phyloP scores from a whole-genome alignment of 2,888 invertebrate species.

The Xestia rhomboidea region DNA sequence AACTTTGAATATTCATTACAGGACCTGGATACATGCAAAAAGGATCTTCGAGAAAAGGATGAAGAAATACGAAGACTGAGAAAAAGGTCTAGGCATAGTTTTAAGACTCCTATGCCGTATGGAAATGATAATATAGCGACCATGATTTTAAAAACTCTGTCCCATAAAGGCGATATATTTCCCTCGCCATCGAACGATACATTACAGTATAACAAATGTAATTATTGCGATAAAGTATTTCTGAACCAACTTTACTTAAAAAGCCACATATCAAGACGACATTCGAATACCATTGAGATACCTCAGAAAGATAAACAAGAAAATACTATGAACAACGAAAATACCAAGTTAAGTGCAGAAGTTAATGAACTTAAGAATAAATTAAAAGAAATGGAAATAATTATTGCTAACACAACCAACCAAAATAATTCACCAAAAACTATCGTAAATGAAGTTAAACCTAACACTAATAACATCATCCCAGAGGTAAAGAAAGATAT shows the following conservation, averaged over 20 bases:
- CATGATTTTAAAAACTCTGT: conserved; percentile 86
- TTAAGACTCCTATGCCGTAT: conserved; percentile 80
- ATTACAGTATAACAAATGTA: conserved; percentile 90
- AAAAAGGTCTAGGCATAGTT: conserved; percentile 84
- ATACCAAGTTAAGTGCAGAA: conserved; percentile 90
- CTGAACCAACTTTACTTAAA: conserved; percentile 92
- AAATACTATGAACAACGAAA: conserved; percentile 83
- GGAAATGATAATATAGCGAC: conserved; percentile 87
- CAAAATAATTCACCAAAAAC: conserved; percentile 54
- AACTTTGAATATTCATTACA: conserved; percentile 65
- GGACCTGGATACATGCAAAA: conserved; percentile 90
- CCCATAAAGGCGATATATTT: conserved; percentile 82
- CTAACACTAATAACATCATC: conserved; percentile 38
- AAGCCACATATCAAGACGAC: conserved; percentile 92
- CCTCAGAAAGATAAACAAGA: conserved; percentile 78
- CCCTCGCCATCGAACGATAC: conserved; percentile 77
- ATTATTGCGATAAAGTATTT: conserved; percentile 92
- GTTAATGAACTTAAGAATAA: conserved; percentile 86
- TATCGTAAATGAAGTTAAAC: conserved; percentile 42
- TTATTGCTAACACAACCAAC: conserved; percentile 71
- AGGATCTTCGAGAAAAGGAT: conserved; percentile 85
- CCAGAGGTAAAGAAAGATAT: conserved; percentile 67
- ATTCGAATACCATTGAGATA: conserved; percentile 79
- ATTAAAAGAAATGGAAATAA: conserved; percentile 86
- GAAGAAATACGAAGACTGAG: conserved; percentile 89